These are phyloP conservation scores for Sebastes paucispinis DNA, from an alignment of 2,797 vertebrate genomes.

Conservation along the genomic window DNA sequence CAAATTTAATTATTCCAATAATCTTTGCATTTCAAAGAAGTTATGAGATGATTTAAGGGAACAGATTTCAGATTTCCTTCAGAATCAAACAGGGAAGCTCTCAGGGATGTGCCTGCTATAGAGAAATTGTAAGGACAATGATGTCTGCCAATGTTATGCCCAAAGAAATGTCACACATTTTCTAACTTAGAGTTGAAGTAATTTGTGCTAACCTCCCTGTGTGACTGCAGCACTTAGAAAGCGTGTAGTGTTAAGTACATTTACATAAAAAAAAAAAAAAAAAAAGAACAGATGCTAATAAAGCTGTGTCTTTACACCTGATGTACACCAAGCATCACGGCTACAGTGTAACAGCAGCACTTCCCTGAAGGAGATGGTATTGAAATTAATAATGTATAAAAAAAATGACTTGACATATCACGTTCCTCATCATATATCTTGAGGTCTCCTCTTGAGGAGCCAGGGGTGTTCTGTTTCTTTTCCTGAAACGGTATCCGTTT, in stretches of 20 bases:
- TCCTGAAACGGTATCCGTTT: too few species aligned
- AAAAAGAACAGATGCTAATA: background rate
- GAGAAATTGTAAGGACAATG: background rate
- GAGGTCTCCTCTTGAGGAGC: too few species aligned
- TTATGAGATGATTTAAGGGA: background rate
- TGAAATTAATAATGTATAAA: too few species aligned
- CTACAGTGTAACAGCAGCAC: background rate
- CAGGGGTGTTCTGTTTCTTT: too few species aligned
- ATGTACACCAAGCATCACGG: background rate
- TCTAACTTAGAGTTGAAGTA: background rate
- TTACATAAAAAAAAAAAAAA: too few species aligned
- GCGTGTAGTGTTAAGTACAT: background rate
- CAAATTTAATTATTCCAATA: background rate
- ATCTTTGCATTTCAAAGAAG: background rate
- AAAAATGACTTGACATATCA: too few species aligned
- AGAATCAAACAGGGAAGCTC: background rate
- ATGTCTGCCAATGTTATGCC: background rate
- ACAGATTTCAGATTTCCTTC: too few species aligned
- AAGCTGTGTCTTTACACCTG: background rate
- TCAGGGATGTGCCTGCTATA: background rate
- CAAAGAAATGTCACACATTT: background rate
- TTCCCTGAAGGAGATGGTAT: too few species aligned
- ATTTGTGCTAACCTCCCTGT: background rate
- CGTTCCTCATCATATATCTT: rapidly evolving
- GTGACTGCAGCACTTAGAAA: background rate